A percentile compares a stretch with the other conserved stretches of the same genome.
phyloP scores from a whole-genome alignment of 2,113 vertebrate species.

The Cephalopterus ornatus region DNA sequence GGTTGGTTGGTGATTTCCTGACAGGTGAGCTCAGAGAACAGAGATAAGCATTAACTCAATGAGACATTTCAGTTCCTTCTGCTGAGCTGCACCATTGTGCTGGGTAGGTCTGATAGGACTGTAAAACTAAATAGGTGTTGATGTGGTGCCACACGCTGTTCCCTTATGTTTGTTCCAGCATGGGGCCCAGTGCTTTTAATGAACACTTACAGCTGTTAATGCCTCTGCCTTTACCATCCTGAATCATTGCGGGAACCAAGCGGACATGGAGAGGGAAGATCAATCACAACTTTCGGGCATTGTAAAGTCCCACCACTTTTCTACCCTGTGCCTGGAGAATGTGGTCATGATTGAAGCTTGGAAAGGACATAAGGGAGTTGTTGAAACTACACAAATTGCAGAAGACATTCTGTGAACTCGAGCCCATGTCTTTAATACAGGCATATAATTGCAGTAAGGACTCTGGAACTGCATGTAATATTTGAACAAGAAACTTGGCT shows the following conservation, averaged over 20 bases:
- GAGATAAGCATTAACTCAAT: neutral
- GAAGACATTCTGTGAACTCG: neutral
- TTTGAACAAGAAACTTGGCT: neutral
- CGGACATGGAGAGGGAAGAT: neutral
- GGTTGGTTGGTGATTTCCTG: neutral
- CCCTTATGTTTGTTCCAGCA: constrained; percentile 1
- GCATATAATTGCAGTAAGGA: neutral
- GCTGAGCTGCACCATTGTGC: neutral
- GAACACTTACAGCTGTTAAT: neutral
- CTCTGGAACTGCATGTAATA: neutral
- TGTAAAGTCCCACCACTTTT: neutral
- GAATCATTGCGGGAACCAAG: neutral
- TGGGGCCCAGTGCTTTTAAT: neutral
- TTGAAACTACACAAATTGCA: neutral
- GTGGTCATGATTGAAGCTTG: neutral
- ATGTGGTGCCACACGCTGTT: neutral
- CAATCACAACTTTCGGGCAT: neutral
- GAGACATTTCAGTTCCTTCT: neutral
- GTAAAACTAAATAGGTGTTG: constrained; percentile 8
- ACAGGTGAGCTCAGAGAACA: neutral
- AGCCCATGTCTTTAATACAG: neutral
- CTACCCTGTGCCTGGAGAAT: neutral
- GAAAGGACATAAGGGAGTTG: neutral
- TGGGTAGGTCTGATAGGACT: neutral
- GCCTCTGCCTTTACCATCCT: neutral